phyloP scores from a whole-genome alignment of 2,113 vertebrate species.

The Etheostoma spectabile region DNA sequence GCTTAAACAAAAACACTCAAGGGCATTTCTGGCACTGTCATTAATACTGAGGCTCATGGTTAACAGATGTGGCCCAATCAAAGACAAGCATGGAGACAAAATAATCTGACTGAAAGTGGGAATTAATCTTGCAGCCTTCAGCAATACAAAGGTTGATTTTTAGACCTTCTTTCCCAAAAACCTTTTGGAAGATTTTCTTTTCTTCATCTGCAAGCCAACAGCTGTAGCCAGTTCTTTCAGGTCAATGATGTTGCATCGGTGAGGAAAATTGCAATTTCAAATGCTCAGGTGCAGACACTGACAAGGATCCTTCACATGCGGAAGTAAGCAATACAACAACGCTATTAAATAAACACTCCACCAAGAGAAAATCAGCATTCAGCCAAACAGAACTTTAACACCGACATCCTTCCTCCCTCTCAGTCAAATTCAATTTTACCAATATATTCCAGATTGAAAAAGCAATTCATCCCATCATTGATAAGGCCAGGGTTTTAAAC shows the following conservation, averaged over 20 bases:
- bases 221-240: not conserved
- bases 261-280: conserved; percentile 23
- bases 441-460: conserved; percentile 31
- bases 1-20: conserved; percentile 62
- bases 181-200: not conserved
- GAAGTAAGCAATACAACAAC: conserved; percentile 12
- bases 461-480: conserved; percentile 16
- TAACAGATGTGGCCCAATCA: conserved; percentile 75
- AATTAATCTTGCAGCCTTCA: conserved; percentile 59
- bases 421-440: conserved; percentile 4
- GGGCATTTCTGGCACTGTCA: conserved; percentile 62
- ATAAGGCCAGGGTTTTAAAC: conserved; percentile 33
- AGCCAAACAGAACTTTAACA: conserved; percentile 9
- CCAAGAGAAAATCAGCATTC: conserved; percentile 13
- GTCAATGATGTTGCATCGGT: not conserved
- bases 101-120: conserved; percentile 40
- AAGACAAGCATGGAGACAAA: conserved; percentile 60
- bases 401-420: conserved; percentile 11
- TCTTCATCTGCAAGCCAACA: conserved; percentile 6
- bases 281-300: not conserved
- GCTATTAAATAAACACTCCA: not conserved
- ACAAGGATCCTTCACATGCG: not conserved
- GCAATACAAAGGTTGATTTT: conserved; percentile 44
- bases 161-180: not conserved
- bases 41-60: conserved; percentile 59